Conservation (phyloP, 2,113 vertebrate genomes). For the Pomatorhinus ruficollis region DNA sequence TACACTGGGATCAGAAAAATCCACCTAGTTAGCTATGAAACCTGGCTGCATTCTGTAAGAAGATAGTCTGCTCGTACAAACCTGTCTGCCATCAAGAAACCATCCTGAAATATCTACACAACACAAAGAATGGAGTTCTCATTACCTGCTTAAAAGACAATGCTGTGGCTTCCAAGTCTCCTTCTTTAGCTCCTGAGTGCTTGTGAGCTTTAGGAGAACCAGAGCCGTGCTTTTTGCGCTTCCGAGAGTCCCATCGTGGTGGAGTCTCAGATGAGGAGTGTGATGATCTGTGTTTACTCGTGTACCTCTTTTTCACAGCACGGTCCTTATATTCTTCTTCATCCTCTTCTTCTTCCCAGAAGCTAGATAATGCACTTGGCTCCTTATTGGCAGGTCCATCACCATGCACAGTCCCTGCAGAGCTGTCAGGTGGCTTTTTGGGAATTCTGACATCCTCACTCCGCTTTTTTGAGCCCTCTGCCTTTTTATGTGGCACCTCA, state of each 20-base stretch:
- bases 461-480: background rate
- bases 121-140: background rate
- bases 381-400: background rate
- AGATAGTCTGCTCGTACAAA: background rate
- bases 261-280: background rate
- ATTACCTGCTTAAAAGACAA: constrained; percentile 36
- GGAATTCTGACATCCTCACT: constrained; percentile 48
- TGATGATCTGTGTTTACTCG: background rate
- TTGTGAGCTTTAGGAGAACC: background rate
- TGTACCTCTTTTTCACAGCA: background rate
- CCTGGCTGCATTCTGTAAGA: background rate
- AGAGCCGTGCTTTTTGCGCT: background rate
- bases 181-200: background rate
- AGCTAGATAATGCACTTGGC: background rate
- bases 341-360: constrained; percentile 28
- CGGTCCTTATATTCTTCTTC: background rate
- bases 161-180: background rate
- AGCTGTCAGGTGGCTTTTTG: background rate
- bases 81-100: background rate
- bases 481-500: background rate
- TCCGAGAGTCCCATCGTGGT: background rate
- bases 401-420: background rate
- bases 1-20: background rate
- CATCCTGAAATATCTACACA: background rate
- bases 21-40: background rate